Evolutionary conservation across 2,888 invertebrate genomes (phyloP), one percentile per base, ranked within the genome.

Genomic region (Tyria jacobaeae): DNA sequence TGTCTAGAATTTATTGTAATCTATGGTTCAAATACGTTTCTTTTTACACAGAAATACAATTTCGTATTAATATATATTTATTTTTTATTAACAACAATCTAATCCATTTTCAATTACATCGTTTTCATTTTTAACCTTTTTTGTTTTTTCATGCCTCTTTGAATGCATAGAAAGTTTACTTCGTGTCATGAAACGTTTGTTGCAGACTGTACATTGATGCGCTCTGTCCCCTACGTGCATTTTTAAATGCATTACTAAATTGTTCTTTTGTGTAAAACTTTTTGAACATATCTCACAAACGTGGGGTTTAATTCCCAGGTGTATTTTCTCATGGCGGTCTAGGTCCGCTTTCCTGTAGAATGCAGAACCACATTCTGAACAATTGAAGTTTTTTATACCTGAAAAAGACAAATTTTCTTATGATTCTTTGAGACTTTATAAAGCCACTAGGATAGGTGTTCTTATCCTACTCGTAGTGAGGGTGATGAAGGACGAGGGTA

Each of bases 271-370:
- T 0, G 89, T 87, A 53, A 92, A 93, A 1, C 87, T 84, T 56
- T 91, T 92, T 0, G 87, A 81, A 54, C 93, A 93, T 0, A 92
- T 85, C 35, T 89, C 88, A 17, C 93, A 92, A 0, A 87, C 81
- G 62, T 81, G 87, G 0, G 92, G 91, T 55, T 91, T 92, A 0
- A 88, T 85, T 0, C 92, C 92, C 0, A 84, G 82, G 60, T 93
- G 93, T 0, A 89, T 89, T n/a, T 88, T 87, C 51, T 86, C 88
- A 37, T 93, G 93, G 0, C 92, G 73, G 10, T 92, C 91, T 1
- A 93, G 54, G 15, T 92, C 92, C 0, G 90, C 89, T 27, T 92
- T 91, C 1, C 93, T 77, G 69, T 92, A 91, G 73, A 92, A 93
- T 0, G 89, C 83, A 0, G 89, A 78, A 0, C 85, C 88, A 44